Evolutionary conservation across 2,113 vertebrate species (phyloP).

Genomic region (Poeciliopsis occidentalis): DNA sequence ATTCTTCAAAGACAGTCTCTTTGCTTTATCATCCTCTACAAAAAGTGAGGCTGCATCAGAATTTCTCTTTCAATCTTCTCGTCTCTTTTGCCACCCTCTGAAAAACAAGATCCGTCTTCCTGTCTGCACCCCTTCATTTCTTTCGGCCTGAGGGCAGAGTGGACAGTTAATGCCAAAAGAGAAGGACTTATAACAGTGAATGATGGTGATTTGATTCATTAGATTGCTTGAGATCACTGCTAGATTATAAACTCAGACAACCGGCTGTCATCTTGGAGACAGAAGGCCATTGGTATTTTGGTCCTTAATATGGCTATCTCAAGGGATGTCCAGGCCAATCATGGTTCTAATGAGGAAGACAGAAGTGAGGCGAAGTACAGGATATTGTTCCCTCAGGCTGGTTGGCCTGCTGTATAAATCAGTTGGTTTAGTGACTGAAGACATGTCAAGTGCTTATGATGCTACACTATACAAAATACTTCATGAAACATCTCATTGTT

Average conservation of each 20-base stretch:
- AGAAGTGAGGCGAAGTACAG: conserved; percentile 53
- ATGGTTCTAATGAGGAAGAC: conserved; percentile 64
- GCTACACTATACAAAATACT: conserved; percentile 51
- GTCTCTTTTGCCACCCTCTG: conserved; percentile 1
- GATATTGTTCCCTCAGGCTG: conserved; percentile 68
- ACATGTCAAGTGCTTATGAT: conserved; percentile 51
- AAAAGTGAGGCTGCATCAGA: neutral
- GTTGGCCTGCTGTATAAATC: conserved; percentile 66
- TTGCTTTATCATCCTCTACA: neutral
- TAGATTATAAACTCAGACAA: conserved; percentile 66
- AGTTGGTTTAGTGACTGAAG: conserved; percentile 47
- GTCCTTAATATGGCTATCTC: conserved; percentile 62
- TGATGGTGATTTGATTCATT: conserved; percentile 67
- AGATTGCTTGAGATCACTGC: conserved; percentile 59
- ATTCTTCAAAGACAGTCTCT: neutral
- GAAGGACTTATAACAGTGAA: conserved; percentile 50
- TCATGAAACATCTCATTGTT: conserved; percentile 44
- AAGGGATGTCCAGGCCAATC: conserved; percentile 69
- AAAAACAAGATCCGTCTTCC: conserved; percentile 25
- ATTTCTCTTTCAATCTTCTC: conserved; percentile 8
- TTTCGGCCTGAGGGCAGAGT: conserved; percentile 50
- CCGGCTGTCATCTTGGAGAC: conserved; percentile 63
- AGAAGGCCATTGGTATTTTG: conserved; percentile 58
- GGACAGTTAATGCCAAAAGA: conserved; percentile 54
- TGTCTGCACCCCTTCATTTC: conserved; percentile 41